These are phyloP conservation scores for Neogale vison DNA, from an alignment of 2,113 vertebrate genomes.

Conservation along the genomic window DNA sequence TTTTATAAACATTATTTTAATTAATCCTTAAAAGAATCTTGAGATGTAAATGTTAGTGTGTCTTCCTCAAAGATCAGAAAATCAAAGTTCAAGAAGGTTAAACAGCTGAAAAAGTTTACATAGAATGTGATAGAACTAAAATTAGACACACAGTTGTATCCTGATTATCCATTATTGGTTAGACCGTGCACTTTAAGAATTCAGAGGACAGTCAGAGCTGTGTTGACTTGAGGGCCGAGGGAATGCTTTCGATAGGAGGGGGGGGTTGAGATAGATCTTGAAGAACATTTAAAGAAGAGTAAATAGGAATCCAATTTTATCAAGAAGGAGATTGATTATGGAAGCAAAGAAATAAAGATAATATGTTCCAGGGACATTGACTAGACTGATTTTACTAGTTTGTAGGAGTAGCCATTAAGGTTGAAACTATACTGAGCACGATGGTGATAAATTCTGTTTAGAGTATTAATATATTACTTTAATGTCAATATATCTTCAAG, in stretches of 20 bases:
- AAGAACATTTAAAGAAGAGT: background rate
- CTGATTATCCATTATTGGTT: background rate
- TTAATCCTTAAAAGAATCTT: background rate
- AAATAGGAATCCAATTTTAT: background rate
- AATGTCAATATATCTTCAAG: background rate
- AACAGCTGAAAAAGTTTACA: background rate
- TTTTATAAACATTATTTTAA: background rate
- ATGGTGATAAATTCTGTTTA: background rate
- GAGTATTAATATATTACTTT: background rate
- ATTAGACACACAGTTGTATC: background rate
- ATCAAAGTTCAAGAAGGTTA: background rate
- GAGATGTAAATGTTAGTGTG: background rate
- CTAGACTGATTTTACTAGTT: background rate
- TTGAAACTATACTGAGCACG: background rate
- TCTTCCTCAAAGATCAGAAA: background rate
- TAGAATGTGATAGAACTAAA: background rate
- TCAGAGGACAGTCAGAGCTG: background rate
- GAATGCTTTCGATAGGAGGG: background rate
- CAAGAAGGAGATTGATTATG: background rate
- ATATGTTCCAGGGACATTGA: background rate
- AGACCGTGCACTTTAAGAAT: background rate
- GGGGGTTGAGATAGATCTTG: background rate
- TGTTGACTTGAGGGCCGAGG: background rate
- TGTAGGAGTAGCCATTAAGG: background rate
- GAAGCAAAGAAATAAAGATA: background rate